A percentile compares a stretch with the other conserved stretches of the same genome.
phyloP scores from a whole-genome alignment of 1,140 invertebrate species.

The Hylyphantes graminicola region DNA sequence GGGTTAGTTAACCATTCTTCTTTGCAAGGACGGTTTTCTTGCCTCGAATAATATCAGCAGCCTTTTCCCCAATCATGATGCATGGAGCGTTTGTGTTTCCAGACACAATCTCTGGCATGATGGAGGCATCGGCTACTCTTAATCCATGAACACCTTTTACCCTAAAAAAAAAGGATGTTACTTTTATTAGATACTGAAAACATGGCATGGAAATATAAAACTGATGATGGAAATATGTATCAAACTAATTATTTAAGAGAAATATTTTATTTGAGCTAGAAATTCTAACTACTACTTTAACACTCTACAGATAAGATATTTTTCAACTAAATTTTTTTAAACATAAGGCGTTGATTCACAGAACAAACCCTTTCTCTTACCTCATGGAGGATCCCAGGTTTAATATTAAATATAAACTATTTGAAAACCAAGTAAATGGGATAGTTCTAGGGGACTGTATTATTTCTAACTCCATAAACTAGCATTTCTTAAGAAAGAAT shows the following conservation, averaged over 20 bases:
- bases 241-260: neutral
- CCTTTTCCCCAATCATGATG: slow-evolving; percentile 79
- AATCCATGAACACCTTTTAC: slow-evolving; percentile 74
- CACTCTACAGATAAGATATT: neutral
- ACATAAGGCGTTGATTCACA: neutral
- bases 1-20: neutral
- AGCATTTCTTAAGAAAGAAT: no score
- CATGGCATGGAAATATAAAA: neutral
- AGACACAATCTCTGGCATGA: slow-evolving; percentile 77
- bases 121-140: slow-evolving; percentile 78
- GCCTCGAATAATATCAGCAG: slow-evolving; percentile 70
- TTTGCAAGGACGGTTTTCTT: neutral
- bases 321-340: neutral
- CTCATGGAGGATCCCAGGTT: no score
- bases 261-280: neutral
- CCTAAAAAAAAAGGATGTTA: slow-evolving; percentile 66
- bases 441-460: no score
- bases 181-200: neutral
- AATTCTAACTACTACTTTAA: neutral
- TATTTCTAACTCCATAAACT: no score
- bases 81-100: slow-evolving; percentile 79
- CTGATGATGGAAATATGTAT: neutral
- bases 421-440: no score
- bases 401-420: no score
- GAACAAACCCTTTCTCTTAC: neutral